Base-by-base conservation (phyloP, 2,797 vertebrate genomes). In the Malurus leucopterus region DNA sequence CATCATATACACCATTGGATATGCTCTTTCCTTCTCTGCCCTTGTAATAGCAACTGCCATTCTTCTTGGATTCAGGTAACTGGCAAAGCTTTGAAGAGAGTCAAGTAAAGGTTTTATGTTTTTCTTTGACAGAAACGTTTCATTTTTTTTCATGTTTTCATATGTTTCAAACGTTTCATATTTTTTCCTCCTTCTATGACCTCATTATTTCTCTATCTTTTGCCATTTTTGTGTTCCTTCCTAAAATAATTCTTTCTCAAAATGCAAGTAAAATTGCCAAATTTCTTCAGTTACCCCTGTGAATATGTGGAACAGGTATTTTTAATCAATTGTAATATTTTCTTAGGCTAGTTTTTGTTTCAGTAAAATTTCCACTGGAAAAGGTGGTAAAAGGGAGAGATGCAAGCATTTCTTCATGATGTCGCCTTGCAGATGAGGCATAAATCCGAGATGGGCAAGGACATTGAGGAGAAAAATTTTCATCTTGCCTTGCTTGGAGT, bases 41-140 rank as follows among this genome's bases (percentile, higher is more conserved):
- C 94, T 98, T 89, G 91, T 98, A 90, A 94, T 98, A 59, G 97
- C 97, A 84, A 97, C 97, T 8, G 95, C 96, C 88, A 98, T 98
- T 95, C 97, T 98, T 87, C 96, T 98, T 30, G 92, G 97, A 95
- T 98, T 98, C 97, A 97, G 97, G 97, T 98, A 97, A 96, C 64
- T 90, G 83, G 57, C 0, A 1, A 91, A 90, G 29, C 43, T 93
- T 69, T 93, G 84, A 79, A 72, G 50, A 78, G 63, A 86, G 57
- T 62, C n/a, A 23, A 83, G 32, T 88, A 86, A 85, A 71, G 16
- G 6, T 63, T 73, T 41, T 72, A n/a, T 49, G 54, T 46, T 89
- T 91, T 80, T 40, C 55, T 85, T 61, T 54, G 59, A 70, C 18
- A 65, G 23, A 91, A 93, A 67, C 2, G 6, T 78, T 68, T 59